These are phyloP conservation scores for Tholera decimalis DNA, from an alignment of 2,888 invertebrate genomes.

Conservation along the genomic window DNA sequence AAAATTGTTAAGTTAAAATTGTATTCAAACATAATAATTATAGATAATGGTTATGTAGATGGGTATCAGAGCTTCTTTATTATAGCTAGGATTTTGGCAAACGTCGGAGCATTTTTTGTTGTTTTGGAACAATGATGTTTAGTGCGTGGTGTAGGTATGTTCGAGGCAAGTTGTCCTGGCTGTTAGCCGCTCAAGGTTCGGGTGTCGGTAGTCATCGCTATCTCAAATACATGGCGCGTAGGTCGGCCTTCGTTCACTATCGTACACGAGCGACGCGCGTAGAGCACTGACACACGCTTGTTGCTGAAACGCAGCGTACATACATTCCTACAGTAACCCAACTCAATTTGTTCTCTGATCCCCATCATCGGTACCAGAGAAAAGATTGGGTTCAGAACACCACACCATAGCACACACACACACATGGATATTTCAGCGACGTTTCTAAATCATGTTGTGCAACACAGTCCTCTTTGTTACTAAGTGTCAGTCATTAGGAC, in stretches of 20 bases:
- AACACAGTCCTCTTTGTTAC: constrained; percentile 43
- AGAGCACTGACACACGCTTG: constrained; percentile 19
- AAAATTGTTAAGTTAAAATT: constrained; percentile 6
- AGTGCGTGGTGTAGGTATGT: constrained; percentile 46
- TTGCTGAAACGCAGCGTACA: constrained; percentile 38
- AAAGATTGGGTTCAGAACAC: too few relatives aligned
- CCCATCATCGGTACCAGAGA: too few relatives aligned
- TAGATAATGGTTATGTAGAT: constrained; percentile 17
- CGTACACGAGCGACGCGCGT: constrained; percentile 33
- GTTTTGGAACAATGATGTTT: constrained; percentile 41
- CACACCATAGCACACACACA: not conserved
- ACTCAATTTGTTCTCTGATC: constrained; percentile 37
- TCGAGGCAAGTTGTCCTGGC: constrained; percentile 46
- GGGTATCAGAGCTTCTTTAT: constrained; percentile 13
- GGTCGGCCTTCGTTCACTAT: constrained; percentile 57
- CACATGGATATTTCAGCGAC: not conserved
- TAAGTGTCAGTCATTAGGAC: constrained; percentile 20
- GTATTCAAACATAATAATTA: constrained; percentile 4
- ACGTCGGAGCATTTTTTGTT: constrained; percentile 29
- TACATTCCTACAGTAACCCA: constrained; percentile 47
- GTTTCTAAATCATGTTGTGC: constrained; percentile 35
- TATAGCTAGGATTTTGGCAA: constrained; percentile 39
- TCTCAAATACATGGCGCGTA: constrained; percentile 19
- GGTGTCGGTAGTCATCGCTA: constrained; percentile 18
- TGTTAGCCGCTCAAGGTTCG: constrained; percentile 57